Evolutionary conservation across 2,888 invertebrate species (phyloP).

Genomic region (Plagodis pulveraria): DNA sequence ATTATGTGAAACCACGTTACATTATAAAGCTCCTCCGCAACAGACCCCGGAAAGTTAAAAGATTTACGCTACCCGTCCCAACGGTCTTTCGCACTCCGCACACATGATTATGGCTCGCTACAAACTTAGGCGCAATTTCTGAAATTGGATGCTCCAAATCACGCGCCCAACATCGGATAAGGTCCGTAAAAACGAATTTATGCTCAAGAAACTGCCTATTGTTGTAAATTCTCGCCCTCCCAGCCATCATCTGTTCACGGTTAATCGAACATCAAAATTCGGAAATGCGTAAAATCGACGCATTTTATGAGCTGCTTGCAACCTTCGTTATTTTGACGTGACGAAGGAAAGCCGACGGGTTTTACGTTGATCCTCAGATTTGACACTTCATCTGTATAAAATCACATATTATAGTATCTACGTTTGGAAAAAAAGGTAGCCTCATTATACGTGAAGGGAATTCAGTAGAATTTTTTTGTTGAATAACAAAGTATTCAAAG

Average conservation of each 20-base stretch:
- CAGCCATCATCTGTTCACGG: conserved; percentile 53
- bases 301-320: conserved; percentile 54
- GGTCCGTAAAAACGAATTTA: conserved; percentile 45
- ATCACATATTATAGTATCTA: conserved; percentile 14
- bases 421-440: conserved; percentile 27
- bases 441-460: conserved; percentile 27
- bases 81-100: conserved; percentile 30
- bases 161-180: conserved; percentile 38
- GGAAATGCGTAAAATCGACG: conserved; percentile 63
- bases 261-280: conserved; percentile 62
- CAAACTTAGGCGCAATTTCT: conserved; percentile 40
- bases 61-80: conserved; percentile 29
- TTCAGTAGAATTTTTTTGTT: conserved; percentile 26
- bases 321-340: conserved; percentile 44
- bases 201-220: conserved; percentile 54
- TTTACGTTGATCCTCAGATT: conserved; percentile 40
- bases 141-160: conserved; percentile 40
- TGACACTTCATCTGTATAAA: conserved; percentile 38
- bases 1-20: background rate
- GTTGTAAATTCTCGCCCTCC: conserved; percentile 57
- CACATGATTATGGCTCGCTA: conserved; percentile 37
- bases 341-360: conserved; percentile 38
- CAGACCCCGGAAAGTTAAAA: conserved; percentile 22
- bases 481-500: conserved; percentile 38
- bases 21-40: conserved; percentile 8